Evolutionary conservation across 2,888 invertebrate genomes (phyloP).

Genomic region (Noctua fimbriata): DNA sequence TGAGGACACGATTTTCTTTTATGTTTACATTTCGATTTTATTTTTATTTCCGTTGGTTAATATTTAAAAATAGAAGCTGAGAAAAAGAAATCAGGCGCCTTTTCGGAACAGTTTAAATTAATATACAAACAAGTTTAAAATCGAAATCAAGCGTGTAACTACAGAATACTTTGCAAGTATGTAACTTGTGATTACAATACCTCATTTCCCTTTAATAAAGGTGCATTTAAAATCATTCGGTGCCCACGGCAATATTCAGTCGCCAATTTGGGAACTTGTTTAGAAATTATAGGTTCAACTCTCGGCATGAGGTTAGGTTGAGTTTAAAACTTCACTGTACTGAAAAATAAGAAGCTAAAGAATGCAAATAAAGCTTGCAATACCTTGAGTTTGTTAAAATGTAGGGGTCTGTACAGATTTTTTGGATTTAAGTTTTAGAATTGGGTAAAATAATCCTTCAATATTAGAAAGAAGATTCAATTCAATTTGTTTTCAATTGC

Average conservation of each 20-base stretch:
- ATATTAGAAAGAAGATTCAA: not conserved
- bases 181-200: slow-evolving; percentile 85
- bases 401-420: slow-evolving; percentile 3
- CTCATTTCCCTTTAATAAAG: slow-evolving; percentile 87
- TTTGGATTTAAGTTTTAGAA: not conserved
- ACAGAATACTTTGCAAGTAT: slow-evolving; percentile 64
- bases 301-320: slow-evolving; percentile 77
- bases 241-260: slow-evolving; percentile 84
- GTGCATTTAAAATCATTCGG: slow-evolving; percentile 84
- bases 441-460: not conserved
- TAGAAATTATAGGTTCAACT: slow-evolving; percentile 89
- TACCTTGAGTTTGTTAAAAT: slow-evolving; percentile 13
- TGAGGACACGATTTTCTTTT: slow-evolving; percentile 25
- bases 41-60: not conserved
- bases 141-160: slow-evolving; percentile 54
- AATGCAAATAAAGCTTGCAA: slow-evolving; percentile 55
- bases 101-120: slow-evolving; percentile 28
- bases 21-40: not conserved
- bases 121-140: slow-evolving; percentile 52
- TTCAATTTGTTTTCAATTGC: not conserved
- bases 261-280: slow-evolving; percentile 89
- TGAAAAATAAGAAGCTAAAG: slow-evolving; percentile 56
- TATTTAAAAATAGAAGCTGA: not conserved
- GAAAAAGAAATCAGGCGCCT: not conserved
- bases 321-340: slow-evolving; percentile 67